phyloP scores from a whole-genome alignment of 2,113 vertebrate genomes.

The Struthidea cinerea region DNA sequence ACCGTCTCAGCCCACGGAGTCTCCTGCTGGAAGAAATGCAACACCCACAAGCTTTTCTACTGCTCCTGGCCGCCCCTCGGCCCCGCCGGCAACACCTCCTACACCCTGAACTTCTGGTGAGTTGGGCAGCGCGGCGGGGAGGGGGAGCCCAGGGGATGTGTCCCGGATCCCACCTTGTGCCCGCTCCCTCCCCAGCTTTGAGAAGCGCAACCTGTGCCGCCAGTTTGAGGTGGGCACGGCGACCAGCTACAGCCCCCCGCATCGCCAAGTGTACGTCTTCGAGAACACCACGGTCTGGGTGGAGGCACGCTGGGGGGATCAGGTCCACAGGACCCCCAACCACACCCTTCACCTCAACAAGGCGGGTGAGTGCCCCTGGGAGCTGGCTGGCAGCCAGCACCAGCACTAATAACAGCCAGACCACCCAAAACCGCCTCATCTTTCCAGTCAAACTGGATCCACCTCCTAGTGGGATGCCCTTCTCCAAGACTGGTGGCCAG shows the following conservation, averaged over 20 bases:
- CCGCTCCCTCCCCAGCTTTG: neutral
- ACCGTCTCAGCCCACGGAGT: neutral
- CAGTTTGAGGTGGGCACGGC: accelerated
- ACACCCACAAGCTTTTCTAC: neutral
- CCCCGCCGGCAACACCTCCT: neutral
- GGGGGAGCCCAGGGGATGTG: neutral
- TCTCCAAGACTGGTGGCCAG: neutral
- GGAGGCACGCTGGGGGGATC: neutral
- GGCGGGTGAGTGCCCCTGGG: neutral
- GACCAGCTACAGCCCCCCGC: neutral
- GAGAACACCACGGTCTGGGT: conserved; percentile 41
- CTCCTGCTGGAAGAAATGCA: conserved; percentile 53
- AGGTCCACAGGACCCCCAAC: neutral
- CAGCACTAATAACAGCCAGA: accelerated
- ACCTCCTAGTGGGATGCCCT: accelerated
- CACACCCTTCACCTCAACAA: neutral
- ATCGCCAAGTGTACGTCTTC: neutral
- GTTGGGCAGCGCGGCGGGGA: neutral
- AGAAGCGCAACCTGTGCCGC: accelerated
- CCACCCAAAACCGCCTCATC: accelerated
- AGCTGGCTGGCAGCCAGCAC: accelerated
- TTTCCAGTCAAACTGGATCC: conserved; percentile 55
- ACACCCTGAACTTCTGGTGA: conserved; percentile 66
- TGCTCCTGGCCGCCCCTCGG: conserved; percentile 55
- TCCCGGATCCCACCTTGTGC: accelerated